Percentiles rank a stretch among this genome's conserved stretches.
phyloP scores from a whole-genome alignment of 2,113 vertebrate genomes.

The Brachirus orientalis region DNA sequence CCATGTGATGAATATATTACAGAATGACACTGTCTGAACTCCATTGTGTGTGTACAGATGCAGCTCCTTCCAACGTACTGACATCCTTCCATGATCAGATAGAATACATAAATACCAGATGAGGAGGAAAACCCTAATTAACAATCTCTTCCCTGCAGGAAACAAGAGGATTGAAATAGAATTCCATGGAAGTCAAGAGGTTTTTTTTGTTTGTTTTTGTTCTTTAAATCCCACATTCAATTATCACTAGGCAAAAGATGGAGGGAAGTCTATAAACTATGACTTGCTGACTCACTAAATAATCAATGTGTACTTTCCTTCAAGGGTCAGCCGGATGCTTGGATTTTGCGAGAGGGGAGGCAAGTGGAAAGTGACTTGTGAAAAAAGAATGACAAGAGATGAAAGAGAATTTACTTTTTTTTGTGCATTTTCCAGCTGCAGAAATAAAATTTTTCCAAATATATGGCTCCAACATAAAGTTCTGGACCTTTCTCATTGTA shows the following conservation, averaged over 20 bases:
- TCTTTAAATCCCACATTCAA: slow-evolving; percentile 42
- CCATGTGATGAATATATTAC: neutral
- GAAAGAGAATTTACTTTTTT: neutral
- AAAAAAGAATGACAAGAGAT: neutral
- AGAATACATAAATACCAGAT: slow-evolving; percentile 75
- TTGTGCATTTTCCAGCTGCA: neutral
- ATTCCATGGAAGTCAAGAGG: slow-evolving; percentile 15
- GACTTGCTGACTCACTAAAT: slow-evolving; percentile 53
- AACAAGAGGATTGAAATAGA: slow-evolving; percentile 37
- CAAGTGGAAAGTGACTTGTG: neutral
- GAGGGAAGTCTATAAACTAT: slow-evolving; percentile 14
- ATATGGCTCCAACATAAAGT: neutral
- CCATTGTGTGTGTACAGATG: slow-evolving; percentile 17
- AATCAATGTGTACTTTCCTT: slow-evolving; percentile 4
- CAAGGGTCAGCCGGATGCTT: slow-evolving; percentile 15
- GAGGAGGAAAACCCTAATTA: slow-evolving; percentile 61
- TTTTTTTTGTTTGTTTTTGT: no score
- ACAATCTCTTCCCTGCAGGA: slow-evolving; percentile 49
- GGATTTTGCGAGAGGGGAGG: slow-evolving; percentile 8
- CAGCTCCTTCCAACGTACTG: slow-evolving; percentile 36
- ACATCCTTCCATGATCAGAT: slow-evolving; percentile 56
- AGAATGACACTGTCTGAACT: neutral
- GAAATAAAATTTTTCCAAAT: neutral
- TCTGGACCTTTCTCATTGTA: no score
- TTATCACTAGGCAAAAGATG: slow-evolving; percentile 30